Evolutionary conservation across 92 coral and sea anemone genomes (phyloP), one percentile per base, ranked within the genome.

Genomic region (Pocillopora meandrina): DNA sequence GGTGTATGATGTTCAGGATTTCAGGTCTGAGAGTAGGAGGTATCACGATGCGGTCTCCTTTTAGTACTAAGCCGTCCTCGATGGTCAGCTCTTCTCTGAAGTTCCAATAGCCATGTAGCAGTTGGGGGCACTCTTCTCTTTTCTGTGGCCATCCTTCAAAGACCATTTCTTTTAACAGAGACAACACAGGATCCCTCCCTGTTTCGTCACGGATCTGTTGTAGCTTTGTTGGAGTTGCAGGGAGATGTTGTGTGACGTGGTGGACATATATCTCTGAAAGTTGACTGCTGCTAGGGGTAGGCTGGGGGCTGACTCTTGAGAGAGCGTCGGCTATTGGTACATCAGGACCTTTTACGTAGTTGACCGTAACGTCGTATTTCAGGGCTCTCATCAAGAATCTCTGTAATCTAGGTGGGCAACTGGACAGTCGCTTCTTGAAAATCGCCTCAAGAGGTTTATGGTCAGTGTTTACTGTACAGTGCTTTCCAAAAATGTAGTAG

Each of bases 371-470:
- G 18, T 83, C 93, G 64, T 87, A 90, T 47, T 83, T 90, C 0
- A 83, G 68, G 2, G 90, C 84, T 71, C 90, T 82, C 65, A 90
- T n/a, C 31, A 85, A 81, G 65, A 89, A 89, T 71, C 90, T 79
- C 68, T 92, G 88, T 69, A 88, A 34, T 82, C 94, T 85, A 5
- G 92, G 58, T 55, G 92, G 94, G 56, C 92, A 91, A 26, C 83
- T 84, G 58, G 72, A 20, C 17, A 91, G 56, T 31, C 64, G 87
- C 81, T 87, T 87, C 84, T 73, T 91, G 61, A 85, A 88, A 21
- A 85, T 82, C 61, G 92, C 49, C 67, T 88, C 94, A 2, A 68
- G 78, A 36, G 85, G 87, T 68, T 85, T 91, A 36, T 88, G 88
- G 63, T 88, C 92, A n/a, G 91, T 91, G 79, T 89, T 79, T 12